phyloP scores from a whole-genome alignment of 2,797 vertebrate genomes.

The Emydoidea blandingii region DNA sequence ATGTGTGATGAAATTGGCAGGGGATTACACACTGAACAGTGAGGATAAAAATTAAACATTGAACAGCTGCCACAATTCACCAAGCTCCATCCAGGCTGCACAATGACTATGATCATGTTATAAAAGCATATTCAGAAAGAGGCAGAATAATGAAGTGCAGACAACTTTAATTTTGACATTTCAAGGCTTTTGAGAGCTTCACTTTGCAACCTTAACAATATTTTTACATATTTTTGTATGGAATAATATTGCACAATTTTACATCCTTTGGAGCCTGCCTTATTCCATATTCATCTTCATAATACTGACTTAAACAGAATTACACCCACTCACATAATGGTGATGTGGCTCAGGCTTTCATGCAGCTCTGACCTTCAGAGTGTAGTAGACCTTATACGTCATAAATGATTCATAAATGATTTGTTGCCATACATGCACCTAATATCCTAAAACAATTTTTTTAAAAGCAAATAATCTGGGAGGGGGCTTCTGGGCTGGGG shows the following conservation, averaged over 20 bases:
- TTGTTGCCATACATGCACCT: not conserved
- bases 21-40: rapidly evolving
- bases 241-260: not conserved
- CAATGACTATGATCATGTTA: not conserved
- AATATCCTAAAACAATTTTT: not conserved
- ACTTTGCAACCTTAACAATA: not conserved
- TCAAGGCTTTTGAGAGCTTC: not conserved
- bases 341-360: not conserved
- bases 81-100: not conserved
- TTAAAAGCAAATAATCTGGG: not conserved
- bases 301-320: not conserved
- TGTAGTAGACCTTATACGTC: not conserved
- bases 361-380: not conserved
- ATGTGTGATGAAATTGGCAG: not conserved
- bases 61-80: not conserved
- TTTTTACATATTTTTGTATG: not conserved
- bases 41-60: not conserved
- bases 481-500: no score
- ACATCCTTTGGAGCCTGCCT: not conserved
- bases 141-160: not conserved
- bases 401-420: not conserved
- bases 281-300: not conserved
- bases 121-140: not conserved
- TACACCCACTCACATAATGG: not conserved
- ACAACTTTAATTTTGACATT: not conserved